These are phyloP conservation scores for Agrotis exclamationis DNA, from an alignment of 2,888 invertebrate species.

Conservation along the genomic window DNA sequence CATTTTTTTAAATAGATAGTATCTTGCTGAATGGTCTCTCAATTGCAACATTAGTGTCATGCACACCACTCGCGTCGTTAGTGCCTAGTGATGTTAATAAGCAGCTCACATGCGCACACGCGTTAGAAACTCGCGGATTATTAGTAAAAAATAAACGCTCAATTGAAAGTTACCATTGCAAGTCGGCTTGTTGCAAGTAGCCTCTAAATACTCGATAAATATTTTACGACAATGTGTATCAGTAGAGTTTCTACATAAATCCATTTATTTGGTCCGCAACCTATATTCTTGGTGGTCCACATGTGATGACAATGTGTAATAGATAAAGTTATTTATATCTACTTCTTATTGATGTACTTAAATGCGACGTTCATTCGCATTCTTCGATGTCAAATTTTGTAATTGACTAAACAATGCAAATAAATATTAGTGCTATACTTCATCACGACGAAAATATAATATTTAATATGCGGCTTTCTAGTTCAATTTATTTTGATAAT, in stretches of 20 bases:
- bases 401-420: constrained; percentile 32
- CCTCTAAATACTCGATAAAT: constrained; percentile 32
- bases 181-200: constrained; percentile 15
- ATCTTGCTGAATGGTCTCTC: constrained; percentile 33
- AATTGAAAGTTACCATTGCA: constrained; percentile 42
- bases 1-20: background rate
- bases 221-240: constrained; percentile 34
- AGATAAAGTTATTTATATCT: constrained; percentile 53
- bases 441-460: constrained; percentile 13
- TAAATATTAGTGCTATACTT: constrained; percentile 31
- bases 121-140: constrained; percentile 48
- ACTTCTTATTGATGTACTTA: constrained; percentile 43
- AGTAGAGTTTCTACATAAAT: constrained; percentile 48
- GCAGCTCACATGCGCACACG: constrained; percentile 58
- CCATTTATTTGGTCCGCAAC: constrained; percentile 43
- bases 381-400: constrained; percentile 26
- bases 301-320: constrained; percentile 52
- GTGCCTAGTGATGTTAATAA: constrained; percentile 66
- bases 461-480: constrained; percentile 2
- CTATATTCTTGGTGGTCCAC: constrained; percentile 58
- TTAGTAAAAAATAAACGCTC: constrained; percentile 45
- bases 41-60: constrained; percentile 63
- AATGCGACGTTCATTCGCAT: constrained; percentile 23
- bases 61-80: constrained; percentile 67
- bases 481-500: constrained; percentile 14